Percentiles rank a stretch among this genome's conserved stretches.
These are phyloP conservation scores for Patella vulgata DNA, from an alignment of 1,140 invertebrate genomes.

Conservation along the genomic window DNA sequence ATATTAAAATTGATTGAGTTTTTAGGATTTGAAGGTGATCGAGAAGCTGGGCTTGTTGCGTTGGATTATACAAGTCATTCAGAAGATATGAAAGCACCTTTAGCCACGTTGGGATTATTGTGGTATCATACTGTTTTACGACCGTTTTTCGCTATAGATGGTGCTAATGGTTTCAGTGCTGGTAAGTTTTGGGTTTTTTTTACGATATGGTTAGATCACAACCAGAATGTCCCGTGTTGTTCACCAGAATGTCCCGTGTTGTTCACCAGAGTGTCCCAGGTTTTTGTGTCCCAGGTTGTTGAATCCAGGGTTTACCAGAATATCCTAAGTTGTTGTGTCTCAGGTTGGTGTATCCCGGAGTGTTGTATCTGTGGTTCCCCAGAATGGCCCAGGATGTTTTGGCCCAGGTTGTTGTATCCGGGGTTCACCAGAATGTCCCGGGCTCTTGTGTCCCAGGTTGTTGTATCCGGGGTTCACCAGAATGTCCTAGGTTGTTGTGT, in stretches of 20 bases:
- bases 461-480: too few species aligned
- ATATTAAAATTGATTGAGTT: constrained; percentile 76
- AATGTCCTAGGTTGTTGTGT: too few species aligned
- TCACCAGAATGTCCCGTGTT: not conserved
- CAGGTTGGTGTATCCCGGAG: too few species aligned
- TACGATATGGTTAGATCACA: too few species aligned
- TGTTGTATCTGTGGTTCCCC: too few species aligned
- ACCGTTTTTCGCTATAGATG: constrained; percentile 78
- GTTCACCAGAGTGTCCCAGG: not conserved
- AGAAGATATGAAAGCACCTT: constrained; percentile 77
- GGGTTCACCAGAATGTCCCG: too few species aligned
- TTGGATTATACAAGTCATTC: constrained; percentile 75
- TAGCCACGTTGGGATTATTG: constrained; percentile 76
- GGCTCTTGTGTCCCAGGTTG: too few species aligned
- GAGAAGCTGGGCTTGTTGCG: constrained; percentile 72
- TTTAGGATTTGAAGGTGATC: constrained; percentile 78
- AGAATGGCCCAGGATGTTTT: too few species aligned
- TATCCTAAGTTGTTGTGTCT: too few species aligned
- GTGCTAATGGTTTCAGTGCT: constrained; percentile 70
- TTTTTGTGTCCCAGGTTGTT: not conserved
- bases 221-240: not conserved
- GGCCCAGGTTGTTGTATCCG: too few species aligned
- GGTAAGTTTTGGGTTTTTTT: constrained; percentile 64
- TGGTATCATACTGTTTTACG: constrained; percentile 81
- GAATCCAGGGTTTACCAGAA: not conserved